Evolutionary conservation across 2,797 vertebrate species (phyloP).

Genomic region (Lemur catta): DNA sequence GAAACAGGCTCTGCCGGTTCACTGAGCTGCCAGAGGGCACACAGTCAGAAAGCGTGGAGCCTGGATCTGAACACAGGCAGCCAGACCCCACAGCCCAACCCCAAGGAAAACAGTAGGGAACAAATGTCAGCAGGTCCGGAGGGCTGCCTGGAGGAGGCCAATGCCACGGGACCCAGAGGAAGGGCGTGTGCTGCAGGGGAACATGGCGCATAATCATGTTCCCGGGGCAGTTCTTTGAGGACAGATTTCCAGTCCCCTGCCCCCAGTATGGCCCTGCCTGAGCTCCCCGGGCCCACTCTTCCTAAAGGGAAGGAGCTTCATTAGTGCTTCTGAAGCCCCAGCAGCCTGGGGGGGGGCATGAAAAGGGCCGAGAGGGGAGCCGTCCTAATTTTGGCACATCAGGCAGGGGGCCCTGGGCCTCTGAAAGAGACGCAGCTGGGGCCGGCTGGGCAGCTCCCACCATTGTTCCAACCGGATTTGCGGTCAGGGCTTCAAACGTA

Average conservation of each 20-base stretch:
- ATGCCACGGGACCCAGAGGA: neutral
- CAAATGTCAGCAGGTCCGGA: neutral
- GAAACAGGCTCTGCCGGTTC: neutral
- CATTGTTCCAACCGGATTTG: constrained; percentile 46
- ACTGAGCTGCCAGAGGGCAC: neutral
- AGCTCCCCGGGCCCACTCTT: neutral
- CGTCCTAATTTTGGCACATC: constrained; percentile 70
- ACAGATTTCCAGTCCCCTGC: neutral
- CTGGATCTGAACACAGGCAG: neutral
- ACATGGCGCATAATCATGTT: neutral
- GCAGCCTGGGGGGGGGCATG: constrained; percentile 49
- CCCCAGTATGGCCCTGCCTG: neutral
- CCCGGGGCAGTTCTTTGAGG: neutral
- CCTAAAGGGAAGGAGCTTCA: constrained; percentile 39
- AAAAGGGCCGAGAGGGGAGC: constrained; percentile 27
- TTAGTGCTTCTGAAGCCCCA: constrained; percentile 49
- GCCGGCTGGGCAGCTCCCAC: constrained; percentile 38
- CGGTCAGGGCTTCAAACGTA: constrained; percentile 69
- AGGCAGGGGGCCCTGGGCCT: constrained; percentile 59
- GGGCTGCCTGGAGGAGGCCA: constrained; percentile 33
- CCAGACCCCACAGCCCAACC: neutral
- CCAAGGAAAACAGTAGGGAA: neutral
- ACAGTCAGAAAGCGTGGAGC: neutral
- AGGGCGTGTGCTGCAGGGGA: neutral
- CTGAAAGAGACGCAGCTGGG: constrained; percentile 66